phyloP scores from a whole-genome alignment of 1,140 invertebrate genomes.

The Drosophila lini region DNA sequence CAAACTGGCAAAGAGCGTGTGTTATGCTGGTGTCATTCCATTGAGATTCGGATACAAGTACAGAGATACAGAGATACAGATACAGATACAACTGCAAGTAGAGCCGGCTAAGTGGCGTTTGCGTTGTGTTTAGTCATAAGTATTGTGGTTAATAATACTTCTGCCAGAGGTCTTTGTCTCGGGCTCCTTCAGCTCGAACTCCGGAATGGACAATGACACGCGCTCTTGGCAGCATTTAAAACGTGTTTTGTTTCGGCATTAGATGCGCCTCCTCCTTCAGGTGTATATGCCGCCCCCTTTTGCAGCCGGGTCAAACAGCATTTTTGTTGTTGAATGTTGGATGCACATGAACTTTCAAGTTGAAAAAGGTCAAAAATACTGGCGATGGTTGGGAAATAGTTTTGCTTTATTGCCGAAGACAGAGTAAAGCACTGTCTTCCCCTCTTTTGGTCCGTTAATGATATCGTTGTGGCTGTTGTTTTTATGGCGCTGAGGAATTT shows the following conservation, averaged over 20 bases:
- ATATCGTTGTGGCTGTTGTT: slow-evolving; percentile 25
- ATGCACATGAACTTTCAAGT: slow-evolving; percentile 73
- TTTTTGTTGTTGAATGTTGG: slow-evolving; percentile 47
- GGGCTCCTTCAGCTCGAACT: slow-evolving; percentile 50
- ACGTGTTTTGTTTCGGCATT: slow-evolving; percentile 56
- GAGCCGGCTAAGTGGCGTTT: slow-evolving; percentile 59
- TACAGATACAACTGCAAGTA: slow-evolving; percentile 31
- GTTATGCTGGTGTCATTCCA: slow-evolving; percentile 56
- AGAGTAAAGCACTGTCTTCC: slow-evolving; percentile 28
- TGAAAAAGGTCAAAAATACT: slow-evolving; percentile 66
- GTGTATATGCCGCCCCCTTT: slow-evolving; percentile 7
- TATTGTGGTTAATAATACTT: slow-evolving; percentile 38
- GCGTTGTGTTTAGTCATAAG: slow-evolving; percentile 69
- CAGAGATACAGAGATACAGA: slow-evolving; percentile 8
- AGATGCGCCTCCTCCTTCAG: slow-evolving; percentile 12
- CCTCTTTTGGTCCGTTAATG: slow-evolving; percentile 19
- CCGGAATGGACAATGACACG: slow-evolving; percentile 64
- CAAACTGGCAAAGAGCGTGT: slow-evolving; percentile 39
- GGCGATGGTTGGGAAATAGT: slow-evolving; percentile 56
- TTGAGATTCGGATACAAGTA: slow-evolving; percentile 49
- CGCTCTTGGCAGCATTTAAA: slow-evolving; percentile 53
- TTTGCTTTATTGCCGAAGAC: slow-evolving; percentile 58
- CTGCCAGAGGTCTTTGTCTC: slow-evolving; percentile 67
- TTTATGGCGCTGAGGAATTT: slow-evolving; percentile 43
- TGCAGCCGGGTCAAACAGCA: slow-evolving; percentile 42